Percentiles rank a stretch among this genome's conserved stretches.
phyloP scores from a whole-genome alignment of 2,888 invertebrate species.

The Limnephilus marmoratus region DNA sequence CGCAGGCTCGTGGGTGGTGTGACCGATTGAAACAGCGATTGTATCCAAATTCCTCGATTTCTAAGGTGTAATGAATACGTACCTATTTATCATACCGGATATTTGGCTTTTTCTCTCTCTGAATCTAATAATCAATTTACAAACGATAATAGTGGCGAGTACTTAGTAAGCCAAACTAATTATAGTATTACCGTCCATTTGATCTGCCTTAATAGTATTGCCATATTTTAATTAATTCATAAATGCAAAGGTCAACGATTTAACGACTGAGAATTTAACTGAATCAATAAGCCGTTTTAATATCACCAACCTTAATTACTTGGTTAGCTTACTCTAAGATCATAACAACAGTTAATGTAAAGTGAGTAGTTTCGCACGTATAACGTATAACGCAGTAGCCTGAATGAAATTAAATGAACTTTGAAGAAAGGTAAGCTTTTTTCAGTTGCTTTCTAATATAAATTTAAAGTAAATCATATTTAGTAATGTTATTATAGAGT shows the following conservation, averaged over 20 bases:
- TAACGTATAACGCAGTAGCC: no score
- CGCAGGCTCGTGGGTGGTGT: constrained; percentile 11
- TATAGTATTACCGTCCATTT: neutral
- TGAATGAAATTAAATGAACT: no score
- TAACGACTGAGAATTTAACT: neutral
- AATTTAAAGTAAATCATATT: no score
- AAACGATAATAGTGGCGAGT: neutral
- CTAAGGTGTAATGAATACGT: neutral
- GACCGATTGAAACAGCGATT: constrained; percentile 20
- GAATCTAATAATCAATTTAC: neutral
- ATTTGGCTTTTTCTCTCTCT: neutral
- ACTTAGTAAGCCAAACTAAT: neutral
- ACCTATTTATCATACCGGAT: constrained; percentile 4
- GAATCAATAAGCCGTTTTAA: neutral
- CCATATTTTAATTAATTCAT: neutral
- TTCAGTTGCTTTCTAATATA: no score
- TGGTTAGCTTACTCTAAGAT: neutral
- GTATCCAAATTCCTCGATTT: constrained; percentile 14
- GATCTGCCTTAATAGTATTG: neutral
- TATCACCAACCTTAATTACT: neutral
- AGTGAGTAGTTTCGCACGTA: no score
- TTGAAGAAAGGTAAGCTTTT: no score
- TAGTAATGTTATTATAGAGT: no score
- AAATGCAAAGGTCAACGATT: neutral
- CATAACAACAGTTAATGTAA: no score